Evolutionary conservation across 2,113 vertebrate species (phyloP).

Genomic region (Nerophis lumbriciformis): DNA sequence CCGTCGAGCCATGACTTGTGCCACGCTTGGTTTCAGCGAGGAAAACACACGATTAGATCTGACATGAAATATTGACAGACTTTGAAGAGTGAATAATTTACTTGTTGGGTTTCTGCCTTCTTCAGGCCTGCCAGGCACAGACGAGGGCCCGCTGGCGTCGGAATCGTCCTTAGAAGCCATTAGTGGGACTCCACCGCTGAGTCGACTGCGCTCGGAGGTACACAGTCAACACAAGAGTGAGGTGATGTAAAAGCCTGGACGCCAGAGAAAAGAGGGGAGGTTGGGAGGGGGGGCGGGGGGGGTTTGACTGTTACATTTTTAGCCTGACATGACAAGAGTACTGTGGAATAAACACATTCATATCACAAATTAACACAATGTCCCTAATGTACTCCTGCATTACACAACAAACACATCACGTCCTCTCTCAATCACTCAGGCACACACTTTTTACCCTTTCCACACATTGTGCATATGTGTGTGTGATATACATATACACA

Average conservation of each 20-base stretch:
- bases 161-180: background rate
- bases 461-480: background rate
- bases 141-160: constrained; percentile 2
- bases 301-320: constrained; percentile 29
- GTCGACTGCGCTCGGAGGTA: background rate
- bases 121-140: background rate
- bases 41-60: background rate
- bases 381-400: constrained; percentile 47
- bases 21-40: background rate
- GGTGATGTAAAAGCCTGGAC: constrained; percentile 15
- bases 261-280: constrained; percentile 11
- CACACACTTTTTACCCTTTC: constrained; percentile 27
- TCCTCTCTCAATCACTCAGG: constrained; percentile 45
- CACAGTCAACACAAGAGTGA: background rate
- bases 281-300: no score
- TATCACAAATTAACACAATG: constrained; percentile 19
- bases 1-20: background rate
- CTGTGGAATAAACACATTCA: constrained; percentile 19
- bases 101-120: background rate
- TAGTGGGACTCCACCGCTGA: background rate
- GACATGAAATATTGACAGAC: background rate
- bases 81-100: constrained; percentile 4
- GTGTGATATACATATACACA: background rate
- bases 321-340: constrained; percentile 10
- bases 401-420: constrained; percentile 56